These are phyloP conservation scores for Orbicella faveolata DNA, from an alignment of 64 coral and sea anemone genomes.

Conservation along the genomic window DNA sequence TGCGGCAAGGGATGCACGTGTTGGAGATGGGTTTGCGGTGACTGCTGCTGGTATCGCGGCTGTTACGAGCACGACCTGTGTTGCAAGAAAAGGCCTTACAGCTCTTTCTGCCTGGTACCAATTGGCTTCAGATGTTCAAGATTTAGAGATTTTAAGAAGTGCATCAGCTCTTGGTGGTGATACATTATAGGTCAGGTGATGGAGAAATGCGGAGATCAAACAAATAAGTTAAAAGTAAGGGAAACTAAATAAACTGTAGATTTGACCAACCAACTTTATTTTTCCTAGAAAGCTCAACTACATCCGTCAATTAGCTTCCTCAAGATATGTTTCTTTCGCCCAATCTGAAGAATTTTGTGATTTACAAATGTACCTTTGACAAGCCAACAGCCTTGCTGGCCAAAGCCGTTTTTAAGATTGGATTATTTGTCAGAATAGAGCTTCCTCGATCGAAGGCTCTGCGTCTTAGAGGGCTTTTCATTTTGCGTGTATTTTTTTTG, in stretches of 20 bases:
- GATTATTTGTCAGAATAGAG: too few species aligned
- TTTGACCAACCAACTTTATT: not conserved
- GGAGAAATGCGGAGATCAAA: not conserved
- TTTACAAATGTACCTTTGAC: too few species aligned
- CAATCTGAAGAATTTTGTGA: too few species aligned
- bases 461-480: too few species aligned
- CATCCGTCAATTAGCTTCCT: too few species aligned
- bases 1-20: not conserved
- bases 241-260: not conserved
- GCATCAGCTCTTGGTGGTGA: not conserved
- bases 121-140: not conserved
- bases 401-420: too few species aligned
- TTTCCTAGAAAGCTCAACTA: too few species aligned
- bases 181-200: not conserved
- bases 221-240: not conserved
- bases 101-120: not conserved
- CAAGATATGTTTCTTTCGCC: too few species aligned
- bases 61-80: slow-evolving; percentile 11
- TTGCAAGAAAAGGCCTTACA: not conserved
- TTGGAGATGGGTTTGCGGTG: not conserved
- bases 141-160: not conserved
- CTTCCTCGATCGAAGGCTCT: too few species aligned
- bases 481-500: too few species aligned
- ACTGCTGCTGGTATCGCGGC: not conserved
- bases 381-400: too few species aligned